phyloP scores from a whole-genome alignment of 2,797 vertebrate species.

The Selene dorsalis region DNA sequence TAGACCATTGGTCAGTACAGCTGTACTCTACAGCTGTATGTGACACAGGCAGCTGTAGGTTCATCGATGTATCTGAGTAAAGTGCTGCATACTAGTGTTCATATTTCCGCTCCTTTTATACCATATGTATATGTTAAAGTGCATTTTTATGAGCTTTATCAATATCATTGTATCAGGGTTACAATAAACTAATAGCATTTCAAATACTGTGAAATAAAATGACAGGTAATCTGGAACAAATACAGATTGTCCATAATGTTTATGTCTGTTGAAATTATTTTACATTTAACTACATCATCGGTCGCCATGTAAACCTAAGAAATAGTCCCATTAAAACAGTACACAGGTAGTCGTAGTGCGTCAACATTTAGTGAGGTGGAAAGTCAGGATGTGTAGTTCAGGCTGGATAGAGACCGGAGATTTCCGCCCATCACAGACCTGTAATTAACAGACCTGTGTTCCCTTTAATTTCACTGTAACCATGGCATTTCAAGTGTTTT shows the following conservation, averaged over 20 bases:
- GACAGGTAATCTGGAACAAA: too few relatives aligned
- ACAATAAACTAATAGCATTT: neutral
- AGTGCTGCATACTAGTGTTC: neutral
- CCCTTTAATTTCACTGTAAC: neutral
- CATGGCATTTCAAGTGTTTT: neutral
- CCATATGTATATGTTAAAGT: neutral
- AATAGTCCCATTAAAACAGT: neutral
- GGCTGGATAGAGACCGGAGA: neutral
- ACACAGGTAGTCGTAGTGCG: neutral
- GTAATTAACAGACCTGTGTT: neutral
- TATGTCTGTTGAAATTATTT: neutral
- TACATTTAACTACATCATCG: neutral
- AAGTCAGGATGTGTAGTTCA: neutral
- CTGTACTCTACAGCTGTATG: slow-evolving; percentile 18
- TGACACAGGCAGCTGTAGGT: neutral
- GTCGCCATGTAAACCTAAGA: too few relatives aligned
- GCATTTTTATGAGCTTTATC: neutral
- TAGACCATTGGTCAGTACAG: slow-evolving; percentile 36
- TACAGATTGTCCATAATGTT: neutral
- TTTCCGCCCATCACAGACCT: neutral
- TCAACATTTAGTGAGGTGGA: neutral
- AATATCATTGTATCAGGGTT: neutral
- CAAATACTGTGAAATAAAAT: neutral
- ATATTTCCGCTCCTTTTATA: neutral
- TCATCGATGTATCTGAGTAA: neutral